These are phyloP conservation scores for Yponomeuta sedellus DNA, from an alignment of 2,888 invertebrate species.

Conservation along the genomic window DNA sequence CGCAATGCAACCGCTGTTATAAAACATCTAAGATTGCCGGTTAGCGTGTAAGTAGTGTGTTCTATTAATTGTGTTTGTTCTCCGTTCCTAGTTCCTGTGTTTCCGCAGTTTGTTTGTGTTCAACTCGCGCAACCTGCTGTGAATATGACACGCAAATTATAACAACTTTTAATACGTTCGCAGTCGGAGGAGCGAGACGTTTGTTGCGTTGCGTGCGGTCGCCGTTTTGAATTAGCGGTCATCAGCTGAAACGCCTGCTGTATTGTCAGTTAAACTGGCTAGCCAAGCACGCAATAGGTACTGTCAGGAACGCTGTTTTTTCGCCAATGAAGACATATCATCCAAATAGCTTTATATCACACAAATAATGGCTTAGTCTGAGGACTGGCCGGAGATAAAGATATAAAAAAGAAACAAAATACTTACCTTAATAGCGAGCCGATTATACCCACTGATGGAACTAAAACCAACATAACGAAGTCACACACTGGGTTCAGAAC, in stretches of 20 bases:
- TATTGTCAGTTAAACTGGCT: not conserved
- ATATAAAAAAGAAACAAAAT: no score
- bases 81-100: not conserved
- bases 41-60: conserved; percentile 1
- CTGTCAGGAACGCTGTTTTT: no score
- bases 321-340: no score
- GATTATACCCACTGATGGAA: no score
- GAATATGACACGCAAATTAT: not conserved
- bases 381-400: no score
- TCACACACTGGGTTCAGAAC: no score
- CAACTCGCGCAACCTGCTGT: not conserved
- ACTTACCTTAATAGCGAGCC: no score
- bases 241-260: not conserved
- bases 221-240: not conserved
- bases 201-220: not conserved
- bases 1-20: not conserved
- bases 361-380: no score
- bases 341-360: no score
- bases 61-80: conserved; percentile 2
- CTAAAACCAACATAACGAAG: no score
- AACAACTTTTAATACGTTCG: not conserved
- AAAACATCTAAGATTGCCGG: not conserved
- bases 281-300: not conserved
- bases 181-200: not conserved
- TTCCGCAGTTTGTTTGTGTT: not conserved